Evolutionary conservation across 2,888 invertebrate genomes (phyloP).

Genomic region (Lysandra bellargus): DNA sequence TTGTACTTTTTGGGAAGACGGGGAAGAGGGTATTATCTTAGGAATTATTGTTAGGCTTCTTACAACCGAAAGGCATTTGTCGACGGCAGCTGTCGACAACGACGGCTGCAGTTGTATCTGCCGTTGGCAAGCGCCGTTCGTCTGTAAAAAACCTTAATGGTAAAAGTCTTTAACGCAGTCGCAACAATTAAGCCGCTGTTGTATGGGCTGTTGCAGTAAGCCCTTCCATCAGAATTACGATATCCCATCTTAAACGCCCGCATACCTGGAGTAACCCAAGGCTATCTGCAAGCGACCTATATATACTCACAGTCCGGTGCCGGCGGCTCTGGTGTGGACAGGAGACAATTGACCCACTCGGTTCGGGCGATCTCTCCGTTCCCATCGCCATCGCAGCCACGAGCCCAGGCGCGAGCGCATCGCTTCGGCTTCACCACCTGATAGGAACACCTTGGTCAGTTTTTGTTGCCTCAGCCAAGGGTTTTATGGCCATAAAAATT

Average conservation of each 20-base stretch:
- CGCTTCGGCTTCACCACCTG: conserved; percentile 92
- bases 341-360: conserved; percentile 93
- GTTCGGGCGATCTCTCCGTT: conserved; percentile 88
- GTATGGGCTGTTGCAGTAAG: neutral
- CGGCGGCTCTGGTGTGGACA: conserved; percentile 81
- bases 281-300: conserved; percentile 37
- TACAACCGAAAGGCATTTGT: too few relatives aligned
- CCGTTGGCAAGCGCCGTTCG: too few relatives aligned
- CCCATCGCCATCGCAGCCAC: conserved; percentile 91
- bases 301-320: conserved; percentile 90
- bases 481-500: neutral
- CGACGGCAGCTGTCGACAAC: too few relatives aligned
- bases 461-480: neutral
- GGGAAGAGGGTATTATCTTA: too few relatives aligned
- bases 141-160: too few relatives aligned
- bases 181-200: neutral
- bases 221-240: neutral
- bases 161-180: neutral
- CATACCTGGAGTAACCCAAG: neutral
- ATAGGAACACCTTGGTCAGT: neutral
- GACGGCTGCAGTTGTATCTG: too few relatives aligned
- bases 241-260: neutral
- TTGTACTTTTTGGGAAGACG: too few relatives aligned
- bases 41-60: too few relatives aligned
- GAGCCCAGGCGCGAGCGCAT: conserved; percentile 93